These are phyloP conservation scores for Chloropsis cyanopogon DNA, from an alignment of 2,113 vertebrate genomes.

Conservation along the genomic window DNA sequence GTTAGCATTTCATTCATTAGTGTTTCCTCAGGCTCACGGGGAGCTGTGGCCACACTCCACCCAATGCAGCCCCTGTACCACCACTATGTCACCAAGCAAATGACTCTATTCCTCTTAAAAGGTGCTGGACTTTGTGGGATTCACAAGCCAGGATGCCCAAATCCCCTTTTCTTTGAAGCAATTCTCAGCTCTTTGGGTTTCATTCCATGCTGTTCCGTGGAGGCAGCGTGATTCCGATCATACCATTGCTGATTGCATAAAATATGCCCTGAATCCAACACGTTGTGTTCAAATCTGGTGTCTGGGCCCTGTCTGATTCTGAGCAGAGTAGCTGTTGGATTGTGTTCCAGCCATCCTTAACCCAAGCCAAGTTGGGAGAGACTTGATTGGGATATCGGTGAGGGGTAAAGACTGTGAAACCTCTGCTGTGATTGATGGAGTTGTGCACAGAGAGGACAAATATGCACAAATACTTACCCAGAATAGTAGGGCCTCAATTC, in stretches of 20 bases:
- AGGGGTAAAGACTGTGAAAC: conserved; percentile 38
- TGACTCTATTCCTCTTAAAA: neutral
- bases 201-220: neutral
- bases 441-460: conserved; percentile 28
- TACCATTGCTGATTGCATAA: conserved; percentile 64
- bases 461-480: conserved; percentile 50
- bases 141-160: neutral
- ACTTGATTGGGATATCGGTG: conserved; percentile 45
- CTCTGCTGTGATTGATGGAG: conserved; percentile 55
- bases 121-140: neutral
- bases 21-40: rapidly evolving
- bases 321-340: conserved; percentile 39
- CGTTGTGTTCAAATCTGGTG: conserved; percentile 53
- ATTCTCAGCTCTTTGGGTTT: neutral
- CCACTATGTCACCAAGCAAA: rapidly evolving
- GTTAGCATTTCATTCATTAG: neutral
- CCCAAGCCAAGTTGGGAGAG: conserved; percentile 34
- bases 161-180: neutral
- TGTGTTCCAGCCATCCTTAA: conserved; percentile 4
- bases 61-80: neutral
- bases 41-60: neutral
- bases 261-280: conserved; percentile 61
- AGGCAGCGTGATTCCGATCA: conserved; percentile 57
- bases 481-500: conserved; percentile 47
- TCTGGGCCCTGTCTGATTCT: conserved; percentile 62